A percentile compares a stretch with the other conserved stretches of the same genome.
These are phyloP conservation scores for Hedychridium roseum DNA, from an alignment of 2,888 invertebrate genomes.

Conservation along the genomic window DNA sequence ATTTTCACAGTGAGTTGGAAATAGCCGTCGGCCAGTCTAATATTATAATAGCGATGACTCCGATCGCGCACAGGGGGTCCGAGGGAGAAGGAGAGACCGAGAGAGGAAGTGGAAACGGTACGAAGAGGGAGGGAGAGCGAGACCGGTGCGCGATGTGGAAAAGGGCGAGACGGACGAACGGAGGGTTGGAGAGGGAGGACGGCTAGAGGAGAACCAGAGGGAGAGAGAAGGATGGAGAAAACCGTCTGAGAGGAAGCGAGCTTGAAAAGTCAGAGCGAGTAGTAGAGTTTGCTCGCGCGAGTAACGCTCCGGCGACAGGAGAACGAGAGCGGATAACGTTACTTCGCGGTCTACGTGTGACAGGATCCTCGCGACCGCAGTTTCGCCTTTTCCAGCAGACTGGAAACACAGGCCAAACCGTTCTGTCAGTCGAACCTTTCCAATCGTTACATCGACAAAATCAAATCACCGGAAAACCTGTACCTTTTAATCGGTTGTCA, in stretches of 20 bases:
- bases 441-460: too few relatives aligned
- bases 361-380: constrained; percentile 24
- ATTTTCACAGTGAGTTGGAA: constrained; percentile 60
- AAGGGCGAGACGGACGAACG: too few relatives aligned
- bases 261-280: constrained; percentile 19
- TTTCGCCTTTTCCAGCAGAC: constrained; percentile 21
- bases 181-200: constrained; percentile 6
- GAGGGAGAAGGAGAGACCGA: background rate
- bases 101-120: background rate
- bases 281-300: constrained; percentile 22
- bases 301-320: constrained; percentile 22
- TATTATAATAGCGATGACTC: constrained; percentile 58
- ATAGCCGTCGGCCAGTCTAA: constrained; percentile 57
- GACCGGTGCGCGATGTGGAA: background rate
- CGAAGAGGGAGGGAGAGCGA: background rate
- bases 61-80: constrained; percentile 17
- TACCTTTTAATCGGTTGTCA: too few relatives aligned
- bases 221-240: background rate
- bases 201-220: constrained; percentile 11
- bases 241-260: background rate
- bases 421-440: too few relatives aligned
- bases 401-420: background rate
- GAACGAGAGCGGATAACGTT: constrained; percentile 35
- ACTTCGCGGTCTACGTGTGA: constrained; percentile 19
- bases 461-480: too few relatives aligned